Evolutionary conservation across 1,140 invertebrate species (phyloP), one percentile per base, ranked within the genome.

Genomic region (Magallana ariakensis): DNA sequence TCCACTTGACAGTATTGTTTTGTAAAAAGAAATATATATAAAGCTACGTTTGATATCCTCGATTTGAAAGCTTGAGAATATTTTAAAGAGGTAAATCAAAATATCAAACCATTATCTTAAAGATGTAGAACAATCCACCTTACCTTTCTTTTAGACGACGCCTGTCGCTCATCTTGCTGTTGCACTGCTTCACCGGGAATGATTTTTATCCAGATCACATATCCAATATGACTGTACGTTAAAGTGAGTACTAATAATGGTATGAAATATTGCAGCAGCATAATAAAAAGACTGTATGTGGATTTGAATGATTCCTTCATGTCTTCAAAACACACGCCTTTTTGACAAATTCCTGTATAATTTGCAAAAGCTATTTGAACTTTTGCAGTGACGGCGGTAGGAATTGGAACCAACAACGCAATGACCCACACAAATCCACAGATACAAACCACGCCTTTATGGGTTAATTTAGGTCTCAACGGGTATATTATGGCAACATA

Each of bases 401-500:
- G 92, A 19, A 93, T 83, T 11, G 92, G 89, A 53, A 90, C 88
- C 10, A 85, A 85, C 13, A 91, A 87, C 1, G 92, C 90, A n/a
- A 98, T 95, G 1, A 94, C 66, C 97, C 97, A 98, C 8, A 98
- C 97, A 7, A 95, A 94, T 1, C 95, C 94, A 33, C 98, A 97
- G 70, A 97, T 96, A 57, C 96, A 93, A 86, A 96, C 96, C 0
- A 96, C 96, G 90, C 96, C 96, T 87, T 95, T 95, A 91, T 97
- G 97, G 15, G 97, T 96, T 91, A 98, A 96, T 55, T 97, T 95
- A 1, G 97, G 97, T 89, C 96, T 95, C 46, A 99, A 93, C 0
- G 98, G 98, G 95, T 97, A 97, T 95, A 98, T 96, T 0, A 99
- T 98, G 0, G 98, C 98, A n/a, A 99, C 97, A 93, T 98, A 99